A percentile compares a stretch with the other conserved stretches of the same genome.
phyloP scores from a whole-genome alignment of 2,113 vertebrate genomes.

The Anoplopoma fimbria region DNA sequence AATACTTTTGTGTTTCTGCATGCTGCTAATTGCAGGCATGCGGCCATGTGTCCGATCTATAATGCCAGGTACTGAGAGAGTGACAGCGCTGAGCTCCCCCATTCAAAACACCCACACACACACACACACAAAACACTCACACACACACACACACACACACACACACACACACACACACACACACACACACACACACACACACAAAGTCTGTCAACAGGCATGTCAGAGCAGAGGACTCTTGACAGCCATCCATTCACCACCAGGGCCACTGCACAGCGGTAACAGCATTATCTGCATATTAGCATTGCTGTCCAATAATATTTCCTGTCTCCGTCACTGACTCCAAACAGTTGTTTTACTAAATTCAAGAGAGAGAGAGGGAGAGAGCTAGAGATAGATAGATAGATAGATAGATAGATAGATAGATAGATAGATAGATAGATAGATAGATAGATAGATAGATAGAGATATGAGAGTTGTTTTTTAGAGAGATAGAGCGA shows the following conservation, averaged over 20 bases:
- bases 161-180: slow-evolving; percentile 13
- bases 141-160: slow-evolving; percentile 29
- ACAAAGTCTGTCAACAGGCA: slow-evolving; percentile 71
- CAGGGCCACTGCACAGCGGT: slow-evolving; percentile 45
- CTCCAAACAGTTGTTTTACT: slow-evolving; percentile 8
- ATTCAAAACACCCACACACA: slow-evolving; percentile 3
- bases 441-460: slow-evolving; percentile 17
- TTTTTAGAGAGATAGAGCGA: neutral
- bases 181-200: slow-evolving; percentile 20
- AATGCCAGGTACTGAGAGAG: slow-evolving; percentile 54
- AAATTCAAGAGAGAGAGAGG: neutral
- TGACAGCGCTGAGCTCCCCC: slow-evolving; percentile 43
- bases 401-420: neutral
- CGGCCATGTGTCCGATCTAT: slow-evolving; percentile 51
- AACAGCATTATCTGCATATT: slow-evolving; percentile 76
- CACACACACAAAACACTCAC: too few relatives aligned
- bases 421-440: slow-evolving; percentile 9
- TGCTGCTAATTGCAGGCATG: slow-evolving; percentile 60
- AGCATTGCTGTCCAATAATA: slow-evolving; percentile 58
- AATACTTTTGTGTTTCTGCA: slow-evolving; percentile 31
- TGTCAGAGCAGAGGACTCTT: slow-evolving; percentile 56
- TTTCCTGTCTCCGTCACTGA: slow-evolving; percentile 4
- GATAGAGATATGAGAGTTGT: neutral
- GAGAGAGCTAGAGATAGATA: neutral
- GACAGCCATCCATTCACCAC: slow-evolving; percentile 73